Evolutionary conservation across 2,797 vertebrate genomes (phyloP).

Genomic region (Arctocebus calabarensis): DNA sequence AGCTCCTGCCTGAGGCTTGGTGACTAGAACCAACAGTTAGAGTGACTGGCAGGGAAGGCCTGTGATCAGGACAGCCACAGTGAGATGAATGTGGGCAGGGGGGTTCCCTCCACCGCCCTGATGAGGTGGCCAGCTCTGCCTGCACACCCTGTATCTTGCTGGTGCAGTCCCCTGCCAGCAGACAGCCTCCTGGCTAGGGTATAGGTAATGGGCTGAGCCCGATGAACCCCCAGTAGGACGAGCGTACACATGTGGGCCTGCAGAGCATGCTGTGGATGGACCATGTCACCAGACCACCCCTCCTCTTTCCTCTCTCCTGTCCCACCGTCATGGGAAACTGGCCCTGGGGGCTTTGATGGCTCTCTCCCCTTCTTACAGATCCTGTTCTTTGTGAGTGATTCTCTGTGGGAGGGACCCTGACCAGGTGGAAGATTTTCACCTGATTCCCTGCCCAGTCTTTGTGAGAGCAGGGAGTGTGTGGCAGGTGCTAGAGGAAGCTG

Average conservation of each 20-base stretch:
- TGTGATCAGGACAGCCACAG: not conserved
- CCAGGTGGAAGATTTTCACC: not conserved
- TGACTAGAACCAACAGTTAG: not conserved
- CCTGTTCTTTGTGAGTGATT: not conserved
- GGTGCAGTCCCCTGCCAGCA: not conserved
- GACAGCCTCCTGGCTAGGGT: fast-evolving
- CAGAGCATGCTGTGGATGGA: fast-evolving
- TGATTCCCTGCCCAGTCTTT: not conserved
- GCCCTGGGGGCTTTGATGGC: not conserved
- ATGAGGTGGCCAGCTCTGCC: not conserved
- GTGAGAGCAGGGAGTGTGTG: fast-evolving
- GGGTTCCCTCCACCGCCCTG: not conserved
- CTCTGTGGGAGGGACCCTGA: not conserved
- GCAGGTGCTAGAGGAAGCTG: not conserved
- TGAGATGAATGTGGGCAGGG: too few relatives aligned
- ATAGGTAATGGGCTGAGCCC: not conserved
- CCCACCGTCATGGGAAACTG: not conserved
- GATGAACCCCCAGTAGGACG: not conserved
- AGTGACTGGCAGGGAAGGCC: not conserved
- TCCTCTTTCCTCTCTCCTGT: not conserved
- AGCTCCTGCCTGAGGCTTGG: not conserved
- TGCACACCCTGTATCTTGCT: not conserved
- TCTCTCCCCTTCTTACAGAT: not conserved
- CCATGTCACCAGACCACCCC: not conserved
- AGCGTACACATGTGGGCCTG: fast-evolving